Percentiles rank a stretch among this genome's conserved stretches.
Conservation (phyloP, 2,113 vertebrate species). For the Ameiurus melas region DNA sequence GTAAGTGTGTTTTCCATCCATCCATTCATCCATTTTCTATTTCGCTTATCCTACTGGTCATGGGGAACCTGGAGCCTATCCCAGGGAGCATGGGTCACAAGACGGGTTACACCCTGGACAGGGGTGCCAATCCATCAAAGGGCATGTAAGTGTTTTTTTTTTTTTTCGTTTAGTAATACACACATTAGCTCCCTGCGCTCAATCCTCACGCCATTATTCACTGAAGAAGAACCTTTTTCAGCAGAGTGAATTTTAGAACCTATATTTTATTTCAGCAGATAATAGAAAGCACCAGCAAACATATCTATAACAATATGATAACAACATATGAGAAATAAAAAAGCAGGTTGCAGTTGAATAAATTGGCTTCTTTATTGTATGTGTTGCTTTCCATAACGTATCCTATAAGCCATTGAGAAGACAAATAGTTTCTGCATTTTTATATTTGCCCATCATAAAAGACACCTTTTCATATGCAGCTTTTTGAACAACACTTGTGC, state of each 20-base stretch:
- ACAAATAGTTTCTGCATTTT: background rate
- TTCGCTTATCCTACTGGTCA: too few species aligned
- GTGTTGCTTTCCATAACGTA: background rate
- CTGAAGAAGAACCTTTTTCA: background rate
- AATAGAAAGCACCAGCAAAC: background rate
- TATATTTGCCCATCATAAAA: background rate
- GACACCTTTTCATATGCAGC: background rate
- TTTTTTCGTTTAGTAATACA: conserved; percentile 3
- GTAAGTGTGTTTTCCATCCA: conserved; percentile 72
- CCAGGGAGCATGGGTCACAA: too few species aligned
- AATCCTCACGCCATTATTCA: background rate
- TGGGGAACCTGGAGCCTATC: too few species aligned
- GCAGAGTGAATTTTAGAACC: background rate
- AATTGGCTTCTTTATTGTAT: background rate
- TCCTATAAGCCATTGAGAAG: background rate
- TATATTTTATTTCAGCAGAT: background rate
- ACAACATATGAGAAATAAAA: background rate
- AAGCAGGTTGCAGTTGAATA: background rate
- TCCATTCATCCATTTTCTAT: too few species aligned
- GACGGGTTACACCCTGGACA: too few species aligned
- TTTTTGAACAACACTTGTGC: background rate
- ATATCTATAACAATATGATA: background rate
- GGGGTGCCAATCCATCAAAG: too few species aligned
- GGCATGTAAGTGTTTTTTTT: conserved; percentile 71
- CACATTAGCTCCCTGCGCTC: background rate